A percentile compares a stretch with the other conserved stretches of the same genome.
phyloP scores from a whole-genome alignment of 2,113 vertebrate species.

The Ochotona princeps region DNA sequence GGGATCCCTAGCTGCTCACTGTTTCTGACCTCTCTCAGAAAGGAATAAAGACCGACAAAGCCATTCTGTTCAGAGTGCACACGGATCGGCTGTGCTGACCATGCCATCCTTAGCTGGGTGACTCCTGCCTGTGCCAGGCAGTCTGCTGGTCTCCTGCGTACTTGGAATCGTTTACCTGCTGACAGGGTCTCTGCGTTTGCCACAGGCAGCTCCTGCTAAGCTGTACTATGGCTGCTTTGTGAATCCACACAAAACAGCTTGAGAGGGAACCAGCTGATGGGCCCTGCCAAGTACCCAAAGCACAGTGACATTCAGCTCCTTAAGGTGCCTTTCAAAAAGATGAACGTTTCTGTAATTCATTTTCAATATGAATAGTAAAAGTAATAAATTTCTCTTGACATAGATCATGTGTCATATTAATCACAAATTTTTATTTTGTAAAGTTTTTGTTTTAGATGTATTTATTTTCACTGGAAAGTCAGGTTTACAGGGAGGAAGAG shows the following conservation, averaged over 20 bases:
- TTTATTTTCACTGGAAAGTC: too few species aligned
- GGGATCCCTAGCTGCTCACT: not conserved
- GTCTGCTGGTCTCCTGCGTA: not conserved
- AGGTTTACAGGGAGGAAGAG: too few species aligned
- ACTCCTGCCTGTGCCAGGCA: not conserved
- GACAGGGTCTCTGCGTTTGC: not conserved
- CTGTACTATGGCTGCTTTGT: not conserved
- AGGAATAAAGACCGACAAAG: not conserved
- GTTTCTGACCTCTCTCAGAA: not conserved
- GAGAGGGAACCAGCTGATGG: not conserved
- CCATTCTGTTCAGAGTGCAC: constrained; percentile 6
- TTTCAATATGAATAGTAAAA: not conserved
- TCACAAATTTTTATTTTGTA: not conserved
- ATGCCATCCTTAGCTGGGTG: not conserved
- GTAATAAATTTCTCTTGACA: not conserved
- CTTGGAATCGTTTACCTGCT: constrained; percentile 30
- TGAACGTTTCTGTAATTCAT: not conserved
- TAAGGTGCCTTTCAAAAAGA: not conserved
- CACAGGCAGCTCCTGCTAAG: not conserved
- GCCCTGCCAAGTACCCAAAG: not conserved
- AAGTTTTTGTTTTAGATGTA: too few species aligned
- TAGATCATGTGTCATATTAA: not conserved
- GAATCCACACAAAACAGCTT: not conserved
- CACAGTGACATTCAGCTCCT: not conserved
- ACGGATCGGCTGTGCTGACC: not conserved